These are phyloP conservation scores for Anthonomus grandis DNA, from an alignment of 1,140 invertebrate genomes.

Conservation along the genomic window DNA sequence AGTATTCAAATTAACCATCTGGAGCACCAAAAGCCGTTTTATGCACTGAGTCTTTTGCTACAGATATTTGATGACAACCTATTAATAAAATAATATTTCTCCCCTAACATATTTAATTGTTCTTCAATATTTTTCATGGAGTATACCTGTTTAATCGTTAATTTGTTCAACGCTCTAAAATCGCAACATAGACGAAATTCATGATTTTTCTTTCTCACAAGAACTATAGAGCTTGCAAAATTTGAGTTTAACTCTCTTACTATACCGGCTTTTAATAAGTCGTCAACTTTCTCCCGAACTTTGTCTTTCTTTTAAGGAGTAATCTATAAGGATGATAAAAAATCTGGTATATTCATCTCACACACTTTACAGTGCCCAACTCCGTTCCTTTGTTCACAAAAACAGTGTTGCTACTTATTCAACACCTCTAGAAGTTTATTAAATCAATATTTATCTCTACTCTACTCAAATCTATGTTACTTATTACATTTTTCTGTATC, in stretches of 20 bases:
- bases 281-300: not conserved
- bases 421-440: not conserved
- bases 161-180: not conserved
- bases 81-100: slow-evolving; percentile 5
- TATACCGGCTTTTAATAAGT: not conserved
- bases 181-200: not conserved
- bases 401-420: not conserved
- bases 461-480: not conserved
- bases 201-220: too few relatives aligned
- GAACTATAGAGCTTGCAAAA: too few relatives aligned
- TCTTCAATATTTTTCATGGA: slow-evolving; percentile 1
- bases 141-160: slow-evolving; percentile 4
- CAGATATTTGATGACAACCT: not conserved
- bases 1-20: not conserved
- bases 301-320: not conserved
- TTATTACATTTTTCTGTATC: not conserved
- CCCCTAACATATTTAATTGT: too few relatives aligned
- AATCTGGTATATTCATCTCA: not conserved
- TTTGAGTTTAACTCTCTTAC: not conserved
- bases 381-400: not conserved
- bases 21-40: not conserved
- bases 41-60: not conserved
- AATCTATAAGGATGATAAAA: too few relatives aligned
- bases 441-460: too few relatives aligned
- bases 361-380: not conserved